Evolutionary conservation across 2,888 invertebrate species (phyloP).

Genomic region (Andrena marginata): DNA sequence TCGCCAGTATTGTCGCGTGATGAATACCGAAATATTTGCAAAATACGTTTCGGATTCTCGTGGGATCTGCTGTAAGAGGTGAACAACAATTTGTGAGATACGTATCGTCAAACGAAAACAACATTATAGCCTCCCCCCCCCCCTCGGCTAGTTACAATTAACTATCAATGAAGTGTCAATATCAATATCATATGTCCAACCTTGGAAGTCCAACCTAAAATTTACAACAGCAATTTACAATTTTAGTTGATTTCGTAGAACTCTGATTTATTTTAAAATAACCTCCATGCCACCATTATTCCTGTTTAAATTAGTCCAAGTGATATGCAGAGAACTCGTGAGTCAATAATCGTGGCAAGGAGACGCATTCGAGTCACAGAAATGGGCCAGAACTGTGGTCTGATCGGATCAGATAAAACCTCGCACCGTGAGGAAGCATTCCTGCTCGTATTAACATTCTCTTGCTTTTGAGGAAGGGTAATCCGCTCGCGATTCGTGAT

Average conservation of each 20-base stretch:
- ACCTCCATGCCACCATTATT: not conserved
- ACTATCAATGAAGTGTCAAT: too few relatives aligned
- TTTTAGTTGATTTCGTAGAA: not conserved
- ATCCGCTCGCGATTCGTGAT: constrained; percentile 64
- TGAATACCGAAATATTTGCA: constrained; percentile 83
- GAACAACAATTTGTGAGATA: too few relatives aligned
- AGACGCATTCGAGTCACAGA: not conserved
- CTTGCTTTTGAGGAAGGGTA: constrained; percentile 59
- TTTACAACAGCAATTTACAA: constrained; percentile 45
- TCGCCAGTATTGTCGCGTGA: constrained; percentile 69
- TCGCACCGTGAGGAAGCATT: constrained; percentile 34
- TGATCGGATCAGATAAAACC: constrained; percentile 37
- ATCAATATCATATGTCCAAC: too few relatives aligned
- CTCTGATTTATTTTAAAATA: not conserved
- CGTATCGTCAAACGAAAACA: too few relatives aligned
- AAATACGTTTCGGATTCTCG: constrained; percentile 76
- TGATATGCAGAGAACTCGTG: too few relatives aligned
- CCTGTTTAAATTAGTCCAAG: too few relatives aligned
- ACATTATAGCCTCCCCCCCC: too few relatives aligned
- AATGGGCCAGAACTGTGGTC: constrained; percentile 10
- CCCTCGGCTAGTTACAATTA: too few relatives aligned
- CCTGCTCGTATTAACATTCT: constrained; percentile 58
- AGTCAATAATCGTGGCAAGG: not conserved
- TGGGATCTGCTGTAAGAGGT: too few relatives aligned
- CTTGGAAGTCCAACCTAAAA: not conserved